Conservation (phyloP, 1,140 invertebrate species). For the Aphis gossypii region DNA sequence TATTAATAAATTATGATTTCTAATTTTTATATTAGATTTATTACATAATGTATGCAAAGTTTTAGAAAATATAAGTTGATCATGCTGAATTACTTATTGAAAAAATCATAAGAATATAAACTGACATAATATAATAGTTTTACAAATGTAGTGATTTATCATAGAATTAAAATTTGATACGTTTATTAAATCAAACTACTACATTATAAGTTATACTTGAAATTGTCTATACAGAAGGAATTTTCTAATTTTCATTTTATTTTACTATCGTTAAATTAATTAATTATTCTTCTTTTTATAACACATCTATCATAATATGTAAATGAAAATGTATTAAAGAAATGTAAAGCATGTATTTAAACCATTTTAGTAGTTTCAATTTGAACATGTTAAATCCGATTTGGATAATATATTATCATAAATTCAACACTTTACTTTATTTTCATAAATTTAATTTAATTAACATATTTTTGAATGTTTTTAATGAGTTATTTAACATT, state of each 20-base stretch:
- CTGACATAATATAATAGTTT: neutral
- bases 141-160: neutral
- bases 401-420: conserved; percentile 8
- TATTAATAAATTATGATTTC: neutral
- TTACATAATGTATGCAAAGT: no score
- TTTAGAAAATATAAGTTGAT: no score
- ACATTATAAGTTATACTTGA: neutral
- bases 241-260: neutral
- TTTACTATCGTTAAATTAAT: neutral
- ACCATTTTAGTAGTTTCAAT: neutral
- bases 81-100: no score
- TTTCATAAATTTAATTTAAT: neutral
- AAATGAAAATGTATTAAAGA: neutral
- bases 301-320: neutral
- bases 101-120: neutral
- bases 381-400: neutral
- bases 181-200: neutral
- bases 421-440: neutral
- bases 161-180: neutral
- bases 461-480: neutral
- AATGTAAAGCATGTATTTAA: neutral
- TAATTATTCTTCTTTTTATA: neutral
- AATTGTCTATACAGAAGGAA: neutral
- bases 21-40: neutral
- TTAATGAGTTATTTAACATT: neutral